These are phyloP conservation scores for Drosophila mercatorum DNA, from an alignment of 2,888 invertebrate species.

Conservation along the genomic window DNA sequence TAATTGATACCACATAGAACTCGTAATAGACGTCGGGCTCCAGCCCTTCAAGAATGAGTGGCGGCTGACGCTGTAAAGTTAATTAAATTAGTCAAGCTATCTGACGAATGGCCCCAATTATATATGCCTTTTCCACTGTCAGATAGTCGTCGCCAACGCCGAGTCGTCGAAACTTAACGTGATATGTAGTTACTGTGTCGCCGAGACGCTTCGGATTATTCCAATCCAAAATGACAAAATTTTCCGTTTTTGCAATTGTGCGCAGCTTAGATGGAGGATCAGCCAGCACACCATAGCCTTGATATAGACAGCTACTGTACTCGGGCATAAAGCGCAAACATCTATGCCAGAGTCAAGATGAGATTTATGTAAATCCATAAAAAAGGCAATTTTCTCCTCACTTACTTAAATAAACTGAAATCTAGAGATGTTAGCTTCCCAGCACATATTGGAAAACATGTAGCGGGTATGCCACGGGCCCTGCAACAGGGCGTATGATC, in stretches of 20 bases:
- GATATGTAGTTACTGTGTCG: conserved; percentile 89
- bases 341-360: conserved; percentile 79
- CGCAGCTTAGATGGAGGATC: conserved; percentile 89
- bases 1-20: conserved; percentile 91
- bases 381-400: conserved; percentile 36
- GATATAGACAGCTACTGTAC: conserved; percentile 92
- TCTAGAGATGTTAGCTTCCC: conserved; percentile 92
- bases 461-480: conserved; percentile 89
- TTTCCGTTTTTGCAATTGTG: conserved; percentile 90
- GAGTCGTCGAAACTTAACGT: conserved; percentile 87
- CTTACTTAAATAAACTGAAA: conserved; percentile 93
- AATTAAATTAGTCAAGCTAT: conserved; percentile 66
- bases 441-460: conserved; percentile 91
- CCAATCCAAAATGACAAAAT: conserved; percentile 93
- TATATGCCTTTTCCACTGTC: conserved; percentile 85
- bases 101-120: background rate
- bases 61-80: conserved; percentile 86
- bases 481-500: conserved; percentile 93
- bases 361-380: background rate
- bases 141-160: conserved; percentile 86
- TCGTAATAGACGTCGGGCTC: conserved; percentile 91
- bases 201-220: conserved; percentile 89
- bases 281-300: conserved; percentile 93
- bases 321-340: conserved; percentile 93
- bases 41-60: conserved; percentile 90